Evolutionary conservation across 1,140 invertebrate species (phyloP).

Genomic region (Triops cancriformis): DNA sequence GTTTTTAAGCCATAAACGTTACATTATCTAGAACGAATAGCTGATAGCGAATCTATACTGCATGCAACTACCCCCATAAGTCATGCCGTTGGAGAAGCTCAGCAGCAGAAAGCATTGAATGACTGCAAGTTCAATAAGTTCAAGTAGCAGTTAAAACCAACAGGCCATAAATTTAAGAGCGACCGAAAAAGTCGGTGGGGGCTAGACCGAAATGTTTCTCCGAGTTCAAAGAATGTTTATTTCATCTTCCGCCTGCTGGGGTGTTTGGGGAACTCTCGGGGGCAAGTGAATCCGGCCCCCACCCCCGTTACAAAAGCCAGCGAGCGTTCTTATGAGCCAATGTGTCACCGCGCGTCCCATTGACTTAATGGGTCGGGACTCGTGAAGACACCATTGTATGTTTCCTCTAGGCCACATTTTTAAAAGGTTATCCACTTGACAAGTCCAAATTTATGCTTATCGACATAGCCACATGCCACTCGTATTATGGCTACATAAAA

Average conservation of each 20-base stretch:
- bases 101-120: neutral
- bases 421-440: neutral
- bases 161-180: neutral
- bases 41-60: neutral
- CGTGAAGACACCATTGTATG: neutral
- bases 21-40: too few relatives aligned
- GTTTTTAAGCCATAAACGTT: too few relatives aligned
- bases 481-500: neutral
- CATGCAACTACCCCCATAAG: neutral
- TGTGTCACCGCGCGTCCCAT: constrained; percentile 7
- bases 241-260: neutral
- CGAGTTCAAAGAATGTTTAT: neutral
- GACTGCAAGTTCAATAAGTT: constrained; percentile 5
- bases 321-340: neutral
- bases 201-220: neutral
- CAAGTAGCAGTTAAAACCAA: constrained; percentile 10
- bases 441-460: constrained; percentile 11
- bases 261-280: neutral
- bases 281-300: neutral
- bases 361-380: constrained; percentile 2
- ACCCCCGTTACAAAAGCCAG: neutral
- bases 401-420: constrained; percentile 10
- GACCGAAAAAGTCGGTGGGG: neutral
- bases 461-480: neutral
- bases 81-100: neutral